These are phyloP conservation scores for Clunio marinus DNA, from an alignment of 2,888 invertebrate genomes.

Conservation along the genomic window DNA sequence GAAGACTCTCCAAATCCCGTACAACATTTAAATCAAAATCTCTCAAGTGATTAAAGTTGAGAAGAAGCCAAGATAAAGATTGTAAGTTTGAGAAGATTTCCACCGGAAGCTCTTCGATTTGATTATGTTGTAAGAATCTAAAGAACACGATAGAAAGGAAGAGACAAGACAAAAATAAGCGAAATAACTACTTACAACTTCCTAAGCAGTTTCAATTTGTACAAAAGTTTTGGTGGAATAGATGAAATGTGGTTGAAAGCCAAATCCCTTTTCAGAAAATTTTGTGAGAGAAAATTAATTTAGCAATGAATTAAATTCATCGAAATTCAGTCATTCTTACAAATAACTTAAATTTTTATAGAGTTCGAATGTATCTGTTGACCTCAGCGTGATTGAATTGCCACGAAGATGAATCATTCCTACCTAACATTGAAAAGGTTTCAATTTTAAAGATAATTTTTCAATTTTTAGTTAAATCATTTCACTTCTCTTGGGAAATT, in stretches of 20 bases:
- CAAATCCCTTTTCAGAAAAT: slow-evolving; percentile 46
- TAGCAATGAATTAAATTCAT: not conserved
- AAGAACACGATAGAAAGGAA: slow-evolving; percentile 39
- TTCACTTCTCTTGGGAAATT: slow-evolving; percentile 8
- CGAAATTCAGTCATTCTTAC: slow-evolving; percentile 6
- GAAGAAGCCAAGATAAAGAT: slow-evolving; percentile 52
- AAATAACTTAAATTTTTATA: slow-evolving; percentile 5
- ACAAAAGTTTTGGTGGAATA: slow-evolving; percentile 53
- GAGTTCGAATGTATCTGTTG: not conserved
- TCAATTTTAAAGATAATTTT: not conserved
- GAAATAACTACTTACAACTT: slow-evolving; percentile 54
- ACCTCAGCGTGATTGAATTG: not conserved
- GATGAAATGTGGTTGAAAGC: slow-evolving; percentile 50
- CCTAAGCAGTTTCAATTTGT: slow-evolving; percentile 49
- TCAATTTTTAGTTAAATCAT: not conserved
- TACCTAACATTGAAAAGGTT: not conserved
- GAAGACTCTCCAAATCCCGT: slow-evolving; percentile 48
- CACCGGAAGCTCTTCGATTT: slow-evolving; percentile 47
- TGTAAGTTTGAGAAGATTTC: slow-evolving; percentile 51
- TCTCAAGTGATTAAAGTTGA: slow-evolving; percentile 52
- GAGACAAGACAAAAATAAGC: not conserved
- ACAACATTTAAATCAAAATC: slow-evolving; percentile 51
- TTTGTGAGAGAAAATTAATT: slow-evolving; percentile 18
- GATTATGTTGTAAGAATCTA: slow-evolving; percentile 49
- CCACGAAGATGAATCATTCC: slow-evolving; percentile 1